Conservation (phyloP, 2,113 vertebrate species). For the Anolis carolinensis region DNA sequence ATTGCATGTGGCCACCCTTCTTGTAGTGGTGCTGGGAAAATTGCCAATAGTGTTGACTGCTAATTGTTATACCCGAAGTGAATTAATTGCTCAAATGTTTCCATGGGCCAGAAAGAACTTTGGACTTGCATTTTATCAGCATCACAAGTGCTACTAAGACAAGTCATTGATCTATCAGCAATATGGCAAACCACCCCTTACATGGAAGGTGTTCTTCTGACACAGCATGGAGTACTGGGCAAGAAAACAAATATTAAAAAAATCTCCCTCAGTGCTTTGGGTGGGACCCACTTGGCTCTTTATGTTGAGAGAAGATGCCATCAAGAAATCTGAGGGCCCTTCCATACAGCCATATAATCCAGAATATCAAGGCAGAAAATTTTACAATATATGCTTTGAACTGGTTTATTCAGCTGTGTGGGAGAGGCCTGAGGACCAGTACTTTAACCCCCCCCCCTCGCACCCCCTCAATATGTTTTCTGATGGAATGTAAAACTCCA, state of each 20-base stretch:
- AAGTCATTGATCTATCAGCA: neutral
- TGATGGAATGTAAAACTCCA: too few relatives aligned
- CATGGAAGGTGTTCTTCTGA: neutral
- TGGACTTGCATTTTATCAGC: neutral
- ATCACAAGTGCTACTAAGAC: neutral
- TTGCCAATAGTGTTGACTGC: neutral
- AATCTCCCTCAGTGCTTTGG: neutral
- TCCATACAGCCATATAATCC: too few relatives aligned
- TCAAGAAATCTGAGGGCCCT: too few relatives aligned
- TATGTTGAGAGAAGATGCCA: too few relatives aligned
- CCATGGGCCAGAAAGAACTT: neutral
- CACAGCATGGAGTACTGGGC: neutral
- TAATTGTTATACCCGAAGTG: neutral
- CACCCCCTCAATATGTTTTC: too few relatives aligned
- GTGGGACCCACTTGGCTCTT: too few relatives aligned
- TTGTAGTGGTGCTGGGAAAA: neutral
- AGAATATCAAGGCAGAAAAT: too few relatives aligned
- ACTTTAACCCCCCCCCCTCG: too few relatives aligned
- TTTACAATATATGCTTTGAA: too few relatives aligned
- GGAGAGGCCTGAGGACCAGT: too few relatives aligned
- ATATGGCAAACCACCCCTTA: neutral
- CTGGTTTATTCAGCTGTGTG: too few relatives aligned
- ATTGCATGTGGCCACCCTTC: neutral
- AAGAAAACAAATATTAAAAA: neutral
- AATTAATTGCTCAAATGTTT: neutral